A percentile compares a stretch with the other conserved stretches of the same genome.
These are phyloP conservation scores for Bellardia pandia DNA, from an alignment of 2,888 invertebrate genomes.

Conservation along the genomic window DNA sequence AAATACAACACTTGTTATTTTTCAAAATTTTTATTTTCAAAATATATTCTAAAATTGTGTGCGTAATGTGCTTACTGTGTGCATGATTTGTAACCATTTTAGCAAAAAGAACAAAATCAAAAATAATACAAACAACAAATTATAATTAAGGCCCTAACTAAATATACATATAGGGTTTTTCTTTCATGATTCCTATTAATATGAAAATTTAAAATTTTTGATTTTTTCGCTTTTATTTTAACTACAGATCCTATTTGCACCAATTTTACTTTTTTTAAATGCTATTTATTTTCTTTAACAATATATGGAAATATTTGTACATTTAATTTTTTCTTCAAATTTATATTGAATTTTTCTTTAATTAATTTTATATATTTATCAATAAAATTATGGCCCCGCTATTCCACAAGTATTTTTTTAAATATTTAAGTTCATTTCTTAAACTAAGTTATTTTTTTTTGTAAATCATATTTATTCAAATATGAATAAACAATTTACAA, in stretches of 20 bases:
- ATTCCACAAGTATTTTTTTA: slow-evolving; percentile 82
- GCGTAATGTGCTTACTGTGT: slow-evolving; percentile 70
- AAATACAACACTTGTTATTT: slow-evolving; percentile 9
- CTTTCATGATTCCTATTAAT: slow-evolving; percentile 47
- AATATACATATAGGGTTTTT: slow-evolving; percentile 42
- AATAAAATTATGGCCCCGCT: slow-evolving; percentile 83
- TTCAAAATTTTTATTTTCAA: slow-evolving; percentile 69
- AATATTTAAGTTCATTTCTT: slow-evolving; percentile 61
- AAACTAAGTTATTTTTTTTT: slow-evolving; percentile 48
- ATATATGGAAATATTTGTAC: slow-evolving; percentile 71
- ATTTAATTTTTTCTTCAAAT: slow-evolving; percentile 65
- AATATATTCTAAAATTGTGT: slow-evolving; percentile 71
- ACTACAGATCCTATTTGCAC: slow-evolving; percentile 64
- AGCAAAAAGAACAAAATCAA: slow-evolving; percentile 50
- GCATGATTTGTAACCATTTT: slow-evolving; percentile 58
- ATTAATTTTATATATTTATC: slow-evolving; percentile 67
- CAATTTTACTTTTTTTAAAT: slow-evolving; percentile 68
- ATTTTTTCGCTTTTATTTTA: slow-evolving; percentile 50
- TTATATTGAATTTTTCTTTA: slow-evolving; percentile 54
- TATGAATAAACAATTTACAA: slow-evolving; percentile 63
- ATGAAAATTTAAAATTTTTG: slow-evolving; percentile 64
- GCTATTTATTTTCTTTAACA: slow-evolving; percentile 64
- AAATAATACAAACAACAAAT: slow-evolving; percentile 64
- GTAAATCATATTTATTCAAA: slow-evolving; percentile 42
- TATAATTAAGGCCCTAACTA: slow-evolving; percentile 39